Conservation (phyloP, 2,888 invertebrate genomes). For the Zaprionus lineosus region DNA sequence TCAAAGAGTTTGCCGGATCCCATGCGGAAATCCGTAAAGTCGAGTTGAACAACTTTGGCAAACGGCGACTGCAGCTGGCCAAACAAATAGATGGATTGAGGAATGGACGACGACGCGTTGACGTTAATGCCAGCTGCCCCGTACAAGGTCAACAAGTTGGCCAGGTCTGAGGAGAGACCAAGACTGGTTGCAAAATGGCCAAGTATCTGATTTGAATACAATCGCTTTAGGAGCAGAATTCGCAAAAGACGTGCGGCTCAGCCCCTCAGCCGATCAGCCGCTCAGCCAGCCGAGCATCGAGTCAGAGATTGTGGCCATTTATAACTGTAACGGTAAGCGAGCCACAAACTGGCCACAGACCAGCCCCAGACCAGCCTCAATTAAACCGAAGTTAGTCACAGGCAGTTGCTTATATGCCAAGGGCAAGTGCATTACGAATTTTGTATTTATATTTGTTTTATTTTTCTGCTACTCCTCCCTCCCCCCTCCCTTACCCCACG, state of each 20-base stretch:
- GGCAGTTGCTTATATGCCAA: slow-evolving; percentile 65
- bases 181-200: slow-evolving; percentile 52
- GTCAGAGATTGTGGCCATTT: no score
- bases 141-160: slow-evolving; percentile 63
- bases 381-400: slow-evolving; percentile 67
- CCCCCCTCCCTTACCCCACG: no score
- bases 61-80: slow-evolving; percentile 48
- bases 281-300: no score
- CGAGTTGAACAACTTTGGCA: slow-evolving; percentile 51
- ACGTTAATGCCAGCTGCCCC: slow-evolving; percentile 48
- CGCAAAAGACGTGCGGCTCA: no score
- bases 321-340: slow-evolving; percentile 53
- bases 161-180: no score
- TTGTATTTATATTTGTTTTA: no score
- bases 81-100: slow-evolving; percentile 58
- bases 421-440: slow-evolving; percentile 48
- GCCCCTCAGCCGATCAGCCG: no score
- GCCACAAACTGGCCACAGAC: slow-evolving; percentile 15
- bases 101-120: slow-evolving; percentile 39
- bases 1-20: slow-evolving; percentile 43
- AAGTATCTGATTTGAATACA: slow-evolving; percentile 63
- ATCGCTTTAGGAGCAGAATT: slow-evolving; percentile 60
- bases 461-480: no score
- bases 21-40: slow-evolving; percentile 72
- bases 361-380: slow-evolving; percentile 30